Evolutionary conservation across 2,113 vertebrate species (phyloP), one percentile per base, ranked within the genome.

Genomic region (Proteles cristata): DNA sequence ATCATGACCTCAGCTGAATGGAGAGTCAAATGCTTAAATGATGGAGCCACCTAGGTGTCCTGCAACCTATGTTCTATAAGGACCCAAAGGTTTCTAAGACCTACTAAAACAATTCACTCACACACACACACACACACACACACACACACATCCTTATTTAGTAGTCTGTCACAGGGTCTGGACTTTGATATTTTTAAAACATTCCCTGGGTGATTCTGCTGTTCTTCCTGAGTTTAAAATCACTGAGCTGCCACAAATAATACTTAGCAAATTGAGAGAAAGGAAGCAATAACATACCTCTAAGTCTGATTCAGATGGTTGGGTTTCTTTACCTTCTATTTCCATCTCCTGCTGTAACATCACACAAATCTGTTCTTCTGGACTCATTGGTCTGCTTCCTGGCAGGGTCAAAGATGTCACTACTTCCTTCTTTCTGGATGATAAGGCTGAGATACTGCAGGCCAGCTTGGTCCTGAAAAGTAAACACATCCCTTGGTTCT

Each of bases 301-400:
- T 88, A 99, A 55, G 96, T 99, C 99, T 95, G 9, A 98, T 65
- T 97, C 89, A 68, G 98, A 99, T 35, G 99, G 99, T 31, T 96
- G 88, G 35, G 39, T 77, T 97, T 98, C 97, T 94, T 11, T 90
- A n/a, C 90, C 97, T 68, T 81, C 96, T 50, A 90, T 98, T 94
- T 98, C 97, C 90, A 98, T 97, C 94, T 99, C 99, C 43, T 98
- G 89, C 9, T 97, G 98, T 45, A 93, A n/a, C 97, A 99, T 99
- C 48, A 99, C 69, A 89, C 98, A 90, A 74, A 99, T 98, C 96
- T 99, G 99, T 76, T 99, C 98, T 77, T 98, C 96, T 79, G 99
- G 99, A 80, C 99, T 99, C 97, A 99, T 66, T 0, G 99, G 98
- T 1, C 97, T 96, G 84, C 98, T 98, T 74, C 94, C 98, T 15